These are phyloP conservation scores for Pardosa pseudoannulata DNA, from an alignment of 2,888 invertebrate genomes.

Conservation along the genomic window DNA sequence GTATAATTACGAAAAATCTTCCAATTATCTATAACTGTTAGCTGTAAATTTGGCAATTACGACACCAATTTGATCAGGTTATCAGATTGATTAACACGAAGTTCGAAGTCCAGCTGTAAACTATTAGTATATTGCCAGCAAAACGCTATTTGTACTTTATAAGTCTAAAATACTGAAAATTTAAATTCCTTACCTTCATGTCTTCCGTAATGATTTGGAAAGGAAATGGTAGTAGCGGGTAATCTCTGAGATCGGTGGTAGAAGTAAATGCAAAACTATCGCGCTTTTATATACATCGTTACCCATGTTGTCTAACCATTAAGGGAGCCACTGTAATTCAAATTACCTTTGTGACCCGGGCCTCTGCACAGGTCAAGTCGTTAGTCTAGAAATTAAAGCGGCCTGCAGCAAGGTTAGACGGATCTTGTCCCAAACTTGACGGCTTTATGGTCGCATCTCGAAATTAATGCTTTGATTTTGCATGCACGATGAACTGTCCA, in stretches of 20 bases:
- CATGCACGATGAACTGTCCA: neutral
- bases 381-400: neutral
- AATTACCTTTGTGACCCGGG: neutral
- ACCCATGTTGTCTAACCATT: too few relatives aligned
- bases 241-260: neutral
- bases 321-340: neutral
- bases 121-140: too few relatives aligned
- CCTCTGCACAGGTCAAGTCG: neutral
- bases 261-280: neutral
- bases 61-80: too few relatives aligned
- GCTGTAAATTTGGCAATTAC: too few relatives aligned
- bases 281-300: neutral
- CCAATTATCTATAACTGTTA: too few relatives aligned
- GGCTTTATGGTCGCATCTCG: neutral
- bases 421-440: neutral
- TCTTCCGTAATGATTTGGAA: neutral
- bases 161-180: too few relatives aligned
- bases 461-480: neutral
- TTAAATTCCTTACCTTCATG: neutral
- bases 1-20: too few relatives aligned
- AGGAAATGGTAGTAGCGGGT: neutral
- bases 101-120: too few relatives aligned
- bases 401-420: neutral
- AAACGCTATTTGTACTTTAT: too few relatives aligned
- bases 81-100: too few relatives aligned